Conservation (phyloP, 2,113 vertebrate species). For the Nycticorax nycticorax region DNA sequence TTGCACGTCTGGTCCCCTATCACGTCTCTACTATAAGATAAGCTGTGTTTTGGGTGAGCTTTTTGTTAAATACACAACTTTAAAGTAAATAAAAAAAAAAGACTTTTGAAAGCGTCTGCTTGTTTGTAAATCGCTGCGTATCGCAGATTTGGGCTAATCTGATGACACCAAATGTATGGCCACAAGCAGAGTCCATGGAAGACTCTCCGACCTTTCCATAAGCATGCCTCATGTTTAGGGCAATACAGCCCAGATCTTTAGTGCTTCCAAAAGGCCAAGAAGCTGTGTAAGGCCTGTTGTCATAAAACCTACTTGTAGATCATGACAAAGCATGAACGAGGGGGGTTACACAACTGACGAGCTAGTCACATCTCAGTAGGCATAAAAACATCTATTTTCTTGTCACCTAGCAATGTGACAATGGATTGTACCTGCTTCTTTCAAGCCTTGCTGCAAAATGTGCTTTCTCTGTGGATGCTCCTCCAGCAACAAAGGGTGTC, state of each 20-base stretch:
- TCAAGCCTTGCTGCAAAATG: background rate
- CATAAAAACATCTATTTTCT: constrained; percentile 38
- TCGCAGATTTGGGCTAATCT: background rate
- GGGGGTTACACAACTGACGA: background rate
- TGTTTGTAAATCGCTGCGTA: background rate
- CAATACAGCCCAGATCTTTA: background rate
- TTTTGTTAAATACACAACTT: background rate
- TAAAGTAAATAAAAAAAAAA: background rate
- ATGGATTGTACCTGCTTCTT: background rate
- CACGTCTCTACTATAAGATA: background rate
- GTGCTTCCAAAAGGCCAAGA: background rate
- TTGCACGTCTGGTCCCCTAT: background rate
- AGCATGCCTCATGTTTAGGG: background rate
- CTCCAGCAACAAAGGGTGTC: background rate
- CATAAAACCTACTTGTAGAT: background rate
- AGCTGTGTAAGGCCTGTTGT: background rate
- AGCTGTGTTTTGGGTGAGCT: background rate
- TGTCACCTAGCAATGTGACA: constrained; percentile 15
- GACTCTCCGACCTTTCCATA: background rate
- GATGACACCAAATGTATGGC: background rate
- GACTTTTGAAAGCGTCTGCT: background rate
- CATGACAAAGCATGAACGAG: background rate
- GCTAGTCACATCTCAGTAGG: background rate
- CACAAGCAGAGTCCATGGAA: background rate
- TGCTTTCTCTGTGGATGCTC: background rate